Base-by-base conservation (phyloP, 2,888 invertebrate genomes). In the Dascillus cervinus region DNA sequence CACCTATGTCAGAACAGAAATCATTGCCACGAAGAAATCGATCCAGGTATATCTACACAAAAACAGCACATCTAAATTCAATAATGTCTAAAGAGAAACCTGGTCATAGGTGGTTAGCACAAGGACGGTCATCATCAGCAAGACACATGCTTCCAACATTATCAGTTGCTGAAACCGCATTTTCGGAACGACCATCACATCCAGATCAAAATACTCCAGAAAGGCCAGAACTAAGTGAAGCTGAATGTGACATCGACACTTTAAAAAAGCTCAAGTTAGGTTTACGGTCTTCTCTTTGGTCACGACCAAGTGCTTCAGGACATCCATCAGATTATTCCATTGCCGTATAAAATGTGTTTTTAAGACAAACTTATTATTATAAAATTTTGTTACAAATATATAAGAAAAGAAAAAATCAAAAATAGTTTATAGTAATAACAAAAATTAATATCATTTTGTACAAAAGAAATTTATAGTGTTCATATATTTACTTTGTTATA, bases 1-100 rank as follows among this genome's bases (percentile, higher is more conserved):
- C 81, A 50, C 81, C 81, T 55, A 80, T 80, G 79, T 79, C 80
- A 56, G 82, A 81, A 62, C 80, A 81, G 66, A 81, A 81, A 64
- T 81, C 80, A 50, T 68, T 81, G 56, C 80, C 81, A 49, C 71
- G 81, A 58, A 72, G 80, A 62, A 76, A 74, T 64, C 73, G 77
- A 62, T 75, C 78, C 65, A 78, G 78, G 77, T 79, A 73, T 17
- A 4, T 17, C 8, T 17, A 17, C 8, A 17, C 8, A 17, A 17
- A 17, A 17, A 17, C 8, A 17, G 8, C 17, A 17, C n/a, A n/a
- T n/a, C n/a, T n/a, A n/a, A n/a, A n/a, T n/a, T n/a, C n/a, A n/a
- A n/a, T n/a, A n/a, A n/a, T n/a, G n/a, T n/a, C n/a, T n/a, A n/a
- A n/a, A 49, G 44, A 48, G 41, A 44, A 30, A 26, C 42, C 24